Evolutionary conservation across 2,797 vertebrate species (phyloP).

Genomic region (Manis javanica): DNA sequence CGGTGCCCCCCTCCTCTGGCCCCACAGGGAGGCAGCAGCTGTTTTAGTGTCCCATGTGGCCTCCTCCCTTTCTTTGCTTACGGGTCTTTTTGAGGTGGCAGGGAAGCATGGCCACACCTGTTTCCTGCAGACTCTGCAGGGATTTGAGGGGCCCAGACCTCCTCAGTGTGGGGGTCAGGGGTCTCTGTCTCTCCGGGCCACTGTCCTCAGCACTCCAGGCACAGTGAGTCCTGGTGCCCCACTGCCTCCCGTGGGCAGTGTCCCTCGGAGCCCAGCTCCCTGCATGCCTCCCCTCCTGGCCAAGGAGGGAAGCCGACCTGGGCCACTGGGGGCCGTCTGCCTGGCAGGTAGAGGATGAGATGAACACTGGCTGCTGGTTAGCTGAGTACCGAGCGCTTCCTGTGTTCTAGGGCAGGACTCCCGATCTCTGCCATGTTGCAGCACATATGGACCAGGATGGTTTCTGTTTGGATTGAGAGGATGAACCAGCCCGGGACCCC

Average conservation of each 20-base stretch:
- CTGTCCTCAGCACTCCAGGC: too few species aligned
- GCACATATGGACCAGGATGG: fast-evolving
- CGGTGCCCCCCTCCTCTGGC: fast-evolving
- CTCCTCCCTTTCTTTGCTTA: too few species aligned
- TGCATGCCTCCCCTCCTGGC: fast-evolving
- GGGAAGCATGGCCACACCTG: fast-evolving
- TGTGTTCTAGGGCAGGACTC: fast-evolving
- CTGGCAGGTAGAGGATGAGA: background rate
- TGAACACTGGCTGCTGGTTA: too few species aligned
- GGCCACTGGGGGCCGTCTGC: too few species aligned
- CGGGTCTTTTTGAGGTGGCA: background rate
- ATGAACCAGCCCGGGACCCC: background rate
- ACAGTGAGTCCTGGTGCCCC: too few species aligned
- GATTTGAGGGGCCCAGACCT: background rate
- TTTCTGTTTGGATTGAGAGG: background rate
- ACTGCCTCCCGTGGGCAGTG: background rate
- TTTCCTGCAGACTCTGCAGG: background rate
- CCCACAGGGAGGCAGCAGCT: background rate
- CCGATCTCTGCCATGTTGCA: fast-evolving
- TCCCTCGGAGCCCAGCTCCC: background rate
- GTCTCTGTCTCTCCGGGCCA: too few species aligned
- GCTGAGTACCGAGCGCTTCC: too few species aligned
- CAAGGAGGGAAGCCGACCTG: too few species aligned
- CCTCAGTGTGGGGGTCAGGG: background rate
- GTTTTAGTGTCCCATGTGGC: fast-evolving